A percentile compares a stretch with the other conserved stretches of the same genome.
Evolutionary conservation across 2,888 invertebrate species (phyloP).

Genomic region (Callimorpha dominula): DNA sequence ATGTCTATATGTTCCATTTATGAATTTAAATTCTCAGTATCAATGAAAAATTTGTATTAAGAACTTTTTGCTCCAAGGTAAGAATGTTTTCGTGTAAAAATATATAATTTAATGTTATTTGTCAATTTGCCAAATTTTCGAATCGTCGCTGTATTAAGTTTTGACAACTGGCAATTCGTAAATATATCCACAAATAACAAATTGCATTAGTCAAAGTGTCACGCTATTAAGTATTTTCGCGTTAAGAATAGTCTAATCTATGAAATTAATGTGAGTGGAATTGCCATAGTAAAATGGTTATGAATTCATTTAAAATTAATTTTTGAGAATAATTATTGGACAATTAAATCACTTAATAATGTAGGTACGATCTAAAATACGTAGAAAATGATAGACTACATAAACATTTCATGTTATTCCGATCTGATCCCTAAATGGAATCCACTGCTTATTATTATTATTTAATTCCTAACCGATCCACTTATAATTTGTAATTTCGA

Average conservation of each 20-base stretch:
- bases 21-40: conserved; percentile 15
- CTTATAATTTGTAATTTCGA: too few species aligned
- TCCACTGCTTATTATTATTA: neutral
- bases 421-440: neutral
- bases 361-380: conserved; percentile 2
- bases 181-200: conserved; percentile 38
- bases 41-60: conserved; percentile 18
- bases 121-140: conserved; percentile 44
- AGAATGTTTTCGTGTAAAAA: conserved; percentile 27
- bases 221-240: conserved; percentile 33
- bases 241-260: conserved; percentile 27
- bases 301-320: conserved; percentile 16
- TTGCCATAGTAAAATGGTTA: conserved; percentile 20
- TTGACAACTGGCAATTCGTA: conserved; percentile 36
- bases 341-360: conserved; percentile 28
- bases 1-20: conserved; percentile 39
- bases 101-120: conserved; percentile 39
- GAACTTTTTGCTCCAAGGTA: conserved; percentile 24
- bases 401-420: neutral
- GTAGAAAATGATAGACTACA: neutral
- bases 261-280: conserved; percentile 31
- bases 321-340: conserved; percentile 21
- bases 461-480: too few species aligned
- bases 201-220: conserved; percentile 43
- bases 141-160: conserved; percentile 19